phyloP scores from a whole-genome alignment of 2,797 vertebrate species.

The Perdix hodgsoniae region DNA sequence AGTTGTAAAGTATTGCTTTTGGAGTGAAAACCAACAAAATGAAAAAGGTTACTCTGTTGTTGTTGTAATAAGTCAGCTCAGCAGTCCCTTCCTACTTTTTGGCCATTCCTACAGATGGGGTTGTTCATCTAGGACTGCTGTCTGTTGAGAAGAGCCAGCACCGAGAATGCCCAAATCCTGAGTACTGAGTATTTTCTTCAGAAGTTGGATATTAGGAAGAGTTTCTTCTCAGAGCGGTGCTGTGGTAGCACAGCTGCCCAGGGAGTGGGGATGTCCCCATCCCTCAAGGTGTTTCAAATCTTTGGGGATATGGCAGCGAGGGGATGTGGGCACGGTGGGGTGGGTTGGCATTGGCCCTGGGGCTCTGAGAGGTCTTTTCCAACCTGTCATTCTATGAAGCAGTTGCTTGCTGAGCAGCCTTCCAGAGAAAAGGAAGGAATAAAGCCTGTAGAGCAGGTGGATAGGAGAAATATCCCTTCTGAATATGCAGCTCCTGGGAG shows the following conservation, averaged over 20 bases:
- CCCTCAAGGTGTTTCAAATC: not conserved
- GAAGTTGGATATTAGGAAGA: not conserved
- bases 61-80: conserved; percentile 21
- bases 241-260: not conserved
- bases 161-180: not conserved
- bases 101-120: fast-evolving
- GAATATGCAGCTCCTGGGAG: not conserved
- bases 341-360: not conserved
- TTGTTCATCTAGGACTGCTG: not conserved
- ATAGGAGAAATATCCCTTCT: not conserved
- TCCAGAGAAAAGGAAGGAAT: not conserved
- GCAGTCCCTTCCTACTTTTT: conserved; percentile 16
- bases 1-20: conserved; percentile 57
- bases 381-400: not conserved
- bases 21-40: conserved; percentile 41
- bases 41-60: conserved; percentile 41
- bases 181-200: not conserved
- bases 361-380: not conserved
- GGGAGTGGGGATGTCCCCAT: not conserved
- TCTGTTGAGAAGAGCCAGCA: not conserved
- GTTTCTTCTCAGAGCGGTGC: not conserved
- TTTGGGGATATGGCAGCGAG: not conserved
- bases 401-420: not conserved
- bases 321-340: not conserved
- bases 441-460: not conserved